phyloP scores from a whole-genome alignment of 2,888 invertebrate species.

The Strigamia maritima region DNA sequence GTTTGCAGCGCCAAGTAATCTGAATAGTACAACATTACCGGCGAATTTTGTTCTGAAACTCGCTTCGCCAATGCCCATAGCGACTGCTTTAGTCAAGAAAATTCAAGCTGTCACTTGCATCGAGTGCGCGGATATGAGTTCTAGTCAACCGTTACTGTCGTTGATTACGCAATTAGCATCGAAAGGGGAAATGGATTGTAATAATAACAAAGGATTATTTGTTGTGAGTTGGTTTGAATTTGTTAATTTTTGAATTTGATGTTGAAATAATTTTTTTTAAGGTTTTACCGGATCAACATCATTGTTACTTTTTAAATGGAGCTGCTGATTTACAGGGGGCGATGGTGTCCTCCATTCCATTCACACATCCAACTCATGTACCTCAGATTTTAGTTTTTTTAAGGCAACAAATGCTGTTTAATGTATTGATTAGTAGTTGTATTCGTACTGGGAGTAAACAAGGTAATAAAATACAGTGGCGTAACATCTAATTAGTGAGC shows the following conservation, averaged over 20 bases:
- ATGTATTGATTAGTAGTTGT: slow-evolving; percentile 81
- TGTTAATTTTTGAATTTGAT: background rate
- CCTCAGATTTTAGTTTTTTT: slow-evolving; percentile 78
- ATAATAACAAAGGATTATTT: slow-evolving; percentile 73
- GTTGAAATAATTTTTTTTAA: slow-evolving; percentile 52
- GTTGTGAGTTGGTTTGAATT: slow-evolving; percentile 62
- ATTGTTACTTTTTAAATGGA: slow-evolving; percentile 90
- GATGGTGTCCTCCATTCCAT: slow-evolving; percentile 75
- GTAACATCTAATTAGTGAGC: too few relatives aligned
- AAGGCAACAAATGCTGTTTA: slow-evolving; percentile 87
- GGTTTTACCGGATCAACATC: slow-evolving; percentile 87
- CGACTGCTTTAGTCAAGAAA: slow-evolving; percentile 67
- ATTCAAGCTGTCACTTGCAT: slow-evolving; percentile 60
- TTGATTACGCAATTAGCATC: slow-evolving; percentile 76
- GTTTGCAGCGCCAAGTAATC: slow-evolving; percentile 72
- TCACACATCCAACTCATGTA: slow-evolving; percentile 90
- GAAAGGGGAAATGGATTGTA: slow-evolving; percentile 68
- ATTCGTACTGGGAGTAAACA: slow-evolving; percentile 76
- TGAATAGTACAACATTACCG: slow-evolving; percentile 84
- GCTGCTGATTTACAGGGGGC: slow-evolving; percentile 67
- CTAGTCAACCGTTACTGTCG: slow-evolving; percentile 66
- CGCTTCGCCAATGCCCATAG: slow-evolving; percentile 81
- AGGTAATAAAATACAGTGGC: slow-evolving; percentile 55
- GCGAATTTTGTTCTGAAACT: slow-evolving; percentile 83
- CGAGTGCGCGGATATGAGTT: slow-evolving; percentile 59